These are phyloP conservation scores for Capitulum mitella DNA, from an alignment of 2,888 invertebrate genomes.

Conservation along the genomic window DNA sequence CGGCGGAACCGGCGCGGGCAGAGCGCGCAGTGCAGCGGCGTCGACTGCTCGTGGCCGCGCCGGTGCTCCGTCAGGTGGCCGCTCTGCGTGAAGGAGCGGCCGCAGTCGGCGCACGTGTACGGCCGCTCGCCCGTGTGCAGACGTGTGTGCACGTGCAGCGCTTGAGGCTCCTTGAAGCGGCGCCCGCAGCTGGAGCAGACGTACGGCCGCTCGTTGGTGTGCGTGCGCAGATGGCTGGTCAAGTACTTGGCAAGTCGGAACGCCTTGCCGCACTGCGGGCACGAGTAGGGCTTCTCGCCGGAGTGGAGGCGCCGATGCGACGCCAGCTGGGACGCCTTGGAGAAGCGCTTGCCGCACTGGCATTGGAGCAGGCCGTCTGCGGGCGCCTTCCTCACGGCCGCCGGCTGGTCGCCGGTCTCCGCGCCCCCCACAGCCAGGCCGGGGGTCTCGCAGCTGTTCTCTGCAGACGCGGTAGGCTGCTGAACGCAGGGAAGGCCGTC, in stretches of 20 bases:
- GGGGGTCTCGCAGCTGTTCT: not conserved
- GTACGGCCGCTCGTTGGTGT: slow-evolving; percentile 30
- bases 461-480: not conserved
- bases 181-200: slow-evolving; percentile 25
- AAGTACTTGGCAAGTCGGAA: slow-evolving; percentile 29
- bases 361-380: not conserved
- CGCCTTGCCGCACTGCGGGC: slow-evolving; percentile 28
- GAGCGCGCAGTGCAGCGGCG: not conserved
- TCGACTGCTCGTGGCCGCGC: not conserved
- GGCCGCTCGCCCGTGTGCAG: slow-evolving; percentile 27
- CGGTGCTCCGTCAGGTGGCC: not conserved
- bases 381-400: not conserved
- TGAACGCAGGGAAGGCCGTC: not conserved
- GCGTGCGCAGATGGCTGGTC: slow-evolving; percentile 29
- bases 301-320: slow-evolving; percentile 28
- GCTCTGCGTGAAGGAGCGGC: not conserved
- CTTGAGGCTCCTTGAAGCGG: slow-evolving; percentile 28
- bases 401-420: no score
- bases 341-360: not conserved
- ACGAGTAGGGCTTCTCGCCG: slow-evolving; percentile 28
- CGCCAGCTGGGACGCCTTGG: slow-evolving; percentile 28
- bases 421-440: no score
- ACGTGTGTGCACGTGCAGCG: slow-evolving; percentile 28
- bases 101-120: slow-evolving; percentile 15
- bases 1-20: not conserved